Evolutionary conservation across 2,113 vertebrate species (phyloP), one percentile per base, ranked within the genome.

Genomic region (Periophthalmus modestus): DNA sequence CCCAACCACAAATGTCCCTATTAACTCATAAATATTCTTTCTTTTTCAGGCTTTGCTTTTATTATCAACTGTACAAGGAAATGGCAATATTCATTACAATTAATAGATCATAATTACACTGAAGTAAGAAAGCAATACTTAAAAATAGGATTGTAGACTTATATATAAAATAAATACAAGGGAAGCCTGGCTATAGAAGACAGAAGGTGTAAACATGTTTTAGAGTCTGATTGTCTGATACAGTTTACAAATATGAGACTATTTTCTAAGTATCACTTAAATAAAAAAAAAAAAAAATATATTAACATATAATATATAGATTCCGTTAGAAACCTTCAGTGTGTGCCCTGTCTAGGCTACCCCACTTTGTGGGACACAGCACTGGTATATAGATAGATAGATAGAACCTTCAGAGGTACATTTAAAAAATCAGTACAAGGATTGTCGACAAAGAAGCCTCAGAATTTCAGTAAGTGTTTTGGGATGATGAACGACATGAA

Each of bases 11-110:
- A 62, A 28, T 19, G 34, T 12, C 34, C 18, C 7, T 39, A 19
- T 65, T n/a, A 65, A n/a, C 34, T 39, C 15, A 10, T 65, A 65
- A 33, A 34, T 7, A 18, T 4, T 12, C 1, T 13, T 14, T 15
- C 6, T 24, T 15, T 43, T 71, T 68, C 79, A 2, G 50, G 23
- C 66, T 28, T 12, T 52, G 39, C 9, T 80, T 89, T 90, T 88
- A 90, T 87, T 89, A 76, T 77, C 14, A 81, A 74, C 50, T 15
- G 77, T 72, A 81, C 69, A 67, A 28, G 74, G 34, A 80, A 79
- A 77, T 80, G 70, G 73, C 62, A 80, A 46, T 82, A 74, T 21
- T 47, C 21, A 47, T 52, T 52, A 52, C 6, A 52, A 52, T 52
- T 72, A 71, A 67, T 84, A 62, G 18, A 80, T 79, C 79, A 71